Percentiles rank a stretch among this genome's conserved stretches.
Evolutionary conservation across 2,113 vertebrate species (phyloP).

Genomic region (Benitochromis conjunctus): DNA sequence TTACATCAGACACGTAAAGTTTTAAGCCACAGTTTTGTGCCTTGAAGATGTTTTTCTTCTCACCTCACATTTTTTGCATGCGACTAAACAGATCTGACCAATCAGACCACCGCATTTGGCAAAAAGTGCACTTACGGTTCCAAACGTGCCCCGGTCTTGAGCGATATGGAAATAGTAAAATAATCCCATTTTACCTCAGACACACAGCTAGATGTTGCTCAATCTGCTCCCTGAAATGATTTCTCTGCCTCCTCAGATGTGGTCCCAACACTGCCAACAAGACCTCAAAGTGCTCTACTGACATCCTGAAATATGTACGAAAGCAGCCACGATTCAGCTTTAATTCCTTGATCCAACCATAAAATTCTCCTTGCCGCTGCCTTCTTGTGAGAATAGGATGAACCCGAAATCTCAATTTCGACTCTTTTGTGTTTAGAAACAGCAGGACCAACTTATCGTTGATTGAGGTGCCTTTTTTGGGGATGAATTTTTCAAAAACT

Average conservation of each 20-base stretch:
- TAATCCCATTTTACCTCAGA: not conserved
- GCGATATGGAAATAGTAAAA: not conserved
- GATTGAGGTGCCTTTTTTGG: not conserved
- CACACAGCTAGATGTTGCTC: not conserved
- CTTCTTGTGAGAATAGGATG: not conserved
- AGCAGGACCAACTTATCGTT: not conserved
- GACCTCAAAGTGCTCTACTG: not conserved
- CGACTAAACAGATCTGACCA: not conserved
- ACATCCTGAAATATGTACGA: not conserved
- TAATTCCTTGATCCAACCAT: not conserved
- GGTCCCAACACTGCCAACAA: not conserved
- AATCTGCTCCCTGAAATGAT: not conserved
- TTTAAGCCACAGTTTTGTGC: not conserved
- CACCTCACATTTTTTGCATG: not conserved
- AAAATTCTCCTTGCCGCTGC: not conserved
- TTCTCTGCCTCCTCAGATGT: not conserved
- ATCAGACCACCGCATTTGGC: not conserved
- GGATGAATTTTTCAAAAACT: not conserved
- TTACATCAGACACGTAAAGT: not conserved
- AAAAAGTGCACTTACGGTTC: not conserved
- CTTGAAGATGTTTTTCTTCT: not conserved
- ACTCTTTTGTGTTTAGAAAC: not conserved
- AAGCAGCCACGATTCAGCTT: not conserved
- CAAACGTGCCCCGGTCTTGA: not conserved
- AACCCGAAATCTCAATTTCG: not conserved